Base-by-base conservation (phyloP, 2,888 invertebrate species). In the Drosophila mercatorum region DNA sequence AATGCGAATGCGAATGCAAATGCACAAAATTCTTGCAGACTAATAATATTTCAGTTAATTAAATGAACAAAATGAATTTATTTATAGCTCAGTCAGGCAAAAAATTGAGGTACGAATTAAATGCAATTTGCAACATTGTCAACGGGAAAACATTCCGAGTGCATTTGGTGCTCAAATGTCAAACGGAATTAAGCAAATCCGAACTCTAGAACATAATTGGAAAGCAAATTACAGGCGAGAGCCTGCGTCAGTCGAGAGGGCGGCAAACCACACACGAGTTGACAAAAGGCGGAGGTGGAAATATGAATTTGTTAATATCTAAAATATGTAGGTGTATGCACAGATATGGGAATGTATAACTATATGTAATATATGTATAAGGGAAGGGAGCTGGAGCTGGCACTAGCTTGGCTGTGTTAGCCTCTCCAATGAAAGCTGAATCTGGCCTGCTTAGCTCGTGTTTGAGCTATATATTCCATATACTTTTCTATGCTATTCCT, bases 141-240 rank as follows among this genome's bases (percentile, higher is more conserved):
- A 17, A 2, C 10, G n/a, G 17, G 5, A 22, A 1, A 22, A 22
- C 51, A 51, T 51, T 7, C 11, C 17, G 53, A 55, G 11, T 55
- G 53, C 53, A 40, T 3, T 40, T 28, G n/a, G 2, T 6, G 53
- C 53, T 40, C 28, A 28, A 40, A 55, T 40, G 40, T 55, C 28
- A 40, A 40, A 40, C 34, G 3, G 40, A n/a, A 55, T 40, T 55
- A 55, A 26, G 6, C 40, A 55, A 40, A 40, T 51, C 51, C 34
- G 36, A 51, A 36, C 36, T 51, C 17, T 51, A 36, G 34, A 17
- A 34, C 36, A 34, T 51, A 51, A 51, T 36, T 51, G 51, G 22
- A 17, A 12, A 2, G 12, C 34, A 17, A 36, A 51, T 51, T 51
- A 36, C 28, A 36, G 34, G 17, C 12, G 34, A 34, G 22, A 11